These are phyloP conservation scores for Philereme vetulata DNA, from an alignment of 2,888 invertebrate species.

Conservation along the genomic window DNA sequence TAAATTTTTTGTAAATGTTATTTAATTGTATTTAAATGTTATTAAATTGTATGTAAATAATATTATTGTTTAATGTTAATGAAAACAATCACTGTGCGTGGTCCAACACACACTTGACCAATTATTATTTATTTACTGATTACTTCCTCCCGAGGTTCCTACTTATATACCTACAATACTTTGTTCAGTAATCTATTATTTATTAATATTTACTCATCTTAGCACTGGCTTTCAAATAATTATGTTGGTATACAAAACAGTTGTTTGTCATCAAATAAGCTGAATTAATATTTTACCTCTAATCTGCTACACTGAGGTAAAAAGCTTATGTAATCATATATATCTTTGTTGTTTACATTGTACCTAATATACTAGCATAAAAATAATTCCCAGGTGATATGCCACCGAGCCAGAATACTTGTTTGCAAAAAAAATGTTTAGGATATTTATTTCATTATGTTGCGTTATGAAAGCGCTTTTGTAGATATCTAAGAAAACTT, in stretches of 20 bases:
- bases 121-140: no score
- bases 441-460: constrained; percentile 6
- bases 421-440: not conserved
- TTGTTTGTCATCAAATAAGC: constrained; percentile 6
- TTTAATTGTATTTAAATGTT: no score
- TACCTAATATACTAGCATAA: constrained; percentile 20
- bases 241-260: not conserved
- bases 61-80: no score
- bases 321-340: constrained; percentile 17
- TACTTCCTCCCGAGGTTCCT: no score
- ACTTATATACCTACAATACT: no score
- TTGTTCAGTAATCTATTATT: no score
- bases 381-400: constrained; percentile 19
- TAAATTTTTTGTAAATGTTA: no score
- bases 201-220: no score
- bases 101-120: no score
- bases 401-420: constrained; percentile 5
- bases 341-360: constrained; percentile 16
- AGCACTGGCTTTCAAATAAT: not conserved
- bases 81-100: no score
- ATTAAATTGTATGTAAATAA: no score
- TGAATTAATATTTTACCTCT: constrained; percentile 13
- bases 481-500: not conserved
- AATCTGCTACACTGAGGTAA: constrained; percentile 13
- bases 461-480: not conserved